phyloP scores from a whole-genome alignment of 2,888 invertebrate genomes.

The Encarsia formosa region DNA sequence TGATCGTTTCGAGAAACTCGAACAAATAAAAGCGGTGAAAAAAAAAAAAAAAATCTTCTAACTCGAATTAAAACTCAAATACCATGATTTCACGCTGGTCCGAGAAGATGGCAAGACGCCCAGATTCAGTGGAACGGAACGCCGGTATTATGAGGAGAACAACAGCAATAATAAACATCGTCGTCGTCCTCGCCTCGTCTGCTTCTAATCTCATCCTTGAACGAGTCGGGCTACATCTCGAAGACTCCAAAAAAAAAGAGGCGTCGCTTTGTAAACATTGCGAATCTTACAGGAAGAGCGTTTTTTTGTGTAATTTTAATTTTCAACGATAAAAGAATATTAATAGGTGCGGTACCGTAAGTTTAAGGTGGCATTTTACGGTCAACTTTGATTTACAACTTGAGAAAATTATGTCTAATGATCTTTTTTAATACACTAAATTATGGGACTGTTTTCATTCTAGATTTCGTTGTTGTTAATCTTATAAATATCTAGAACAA shows the following conservation, averaged over 20 bases:
- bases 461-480: no score
- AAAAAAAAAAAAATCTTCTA: no score
- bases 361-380: no score
- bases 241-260: background rate
- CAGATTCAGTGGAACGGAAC: conserved; percentile 65
- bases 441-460: no score
- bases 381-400: no score
- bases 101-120: conserved; percentile 71
- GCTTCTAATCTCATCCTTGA: conserved; percentile 15
- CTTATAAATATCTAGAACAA: no score
- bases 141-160: conserved; percentile 39
- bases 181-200: background rate
- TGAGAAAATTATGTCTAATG: no score
- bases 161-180: no score
- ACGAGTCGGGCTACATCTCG: background rate
- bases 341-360: no score
- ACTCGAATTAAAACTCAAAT: conserved; percentile 19
- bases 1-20: no score
- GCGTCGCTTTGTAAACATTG: background rate
- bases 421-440: no score
- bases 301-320: background rate
- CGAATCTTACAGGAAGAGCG: background rate
- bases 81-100: conserved; percentile 30
- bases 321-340: background rate
- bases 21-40: no score